Evolutionary conservation across 2,797 vertebrate species (phyloP).

Genomic region (Sebastes jordani): DNA sequence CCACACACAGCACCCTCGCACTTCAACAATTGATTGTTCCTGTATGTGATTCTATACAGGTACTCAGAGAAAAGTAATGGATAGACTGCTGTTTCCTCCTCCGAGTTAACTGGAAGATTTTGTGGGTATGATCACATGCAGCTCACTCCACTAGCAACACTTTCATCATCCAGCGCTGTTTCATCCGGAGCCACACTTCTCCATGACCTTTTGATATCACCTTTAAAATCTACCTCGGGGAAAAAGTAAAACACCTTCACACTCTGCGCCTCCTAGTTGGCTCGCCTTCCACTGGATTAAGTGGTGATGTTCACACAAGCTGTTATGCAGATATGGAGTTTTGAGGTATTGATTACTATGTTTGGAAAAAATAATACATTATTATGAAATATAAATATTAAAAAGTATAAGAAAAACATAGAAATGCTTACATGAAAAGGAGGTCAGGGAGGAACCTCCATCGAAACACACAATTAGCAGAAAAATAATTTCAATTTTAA

Average conservation of each 20-base stretch:
- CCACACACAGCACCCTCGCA: conserved; percentile 36
- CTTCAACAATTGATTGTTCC: conserved; percentile 53
- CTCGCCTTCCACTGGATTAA: background rate
- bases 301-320: background rate
- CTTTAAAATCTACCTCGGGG: conserved; percentile 31
- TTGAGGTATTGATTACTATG: no score
- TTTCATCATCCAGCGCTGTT: conserved; percentile 42
- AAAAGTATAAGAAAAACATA: no score
- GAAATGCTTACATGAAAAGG: no score
- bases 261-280: background rate
- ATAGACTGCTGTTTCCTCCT: conserved; percentile 25
- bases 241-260: conserved; percentile 9
- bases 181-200: conserved; percentile 26
- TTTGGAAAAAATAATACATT: no score
- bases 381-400: no score
- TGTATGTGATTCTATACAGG: conserved; percentile 34
- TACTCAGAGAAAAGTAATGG: conserved; percentile 26
- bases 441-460: no score
- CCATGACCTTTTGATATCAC: conserved; percentile 46
- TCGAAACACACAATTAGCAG: no score
- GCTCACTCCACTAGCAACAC: conserved; percentile 26
- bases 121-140: conserved; percentile 26
- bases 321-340: background rate
- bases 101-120: conserved; percentile 19
- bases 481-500: no score